Percentiles rank a stretch among this genome's conserved stretches.
Evolutionary conservation across 2,888 invertebrate species (phyloP).

Genomic region (Dinocampus coccinellae): DNA sequence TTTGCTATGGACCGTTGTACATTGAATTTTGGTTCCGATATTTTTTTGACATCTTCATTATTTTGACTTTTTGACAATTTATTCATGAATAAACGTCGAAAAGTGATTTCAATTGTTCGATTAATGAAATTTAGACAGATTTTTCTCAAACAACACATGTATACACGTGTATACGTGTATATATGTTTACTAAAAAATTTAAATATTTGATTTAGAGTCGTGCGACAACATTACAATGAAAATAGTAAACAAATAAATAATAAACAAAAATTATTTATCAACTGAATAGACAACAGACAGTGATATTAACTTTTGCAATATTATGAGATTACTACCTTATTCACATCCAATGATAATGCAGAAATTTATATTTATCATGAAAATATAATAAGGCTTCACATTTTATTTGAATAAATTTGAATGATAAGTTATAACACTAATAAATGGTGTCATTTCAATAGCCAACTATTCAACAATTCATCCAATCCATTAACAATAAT

Average conservation of each 20-base stretch:
- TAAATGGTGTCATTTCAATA: no score
- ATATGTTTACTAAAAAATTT: neutral
- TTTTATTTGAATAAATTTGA: no score
- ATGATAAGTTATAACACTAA: no score
- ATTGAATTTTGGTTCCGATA: neutral
- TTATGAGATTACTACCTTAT: no score
- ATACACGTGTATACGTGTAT: neutral
- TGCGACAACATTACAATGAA: neutral
- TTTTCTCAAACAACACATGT: neutral
- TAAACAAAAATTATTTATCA: neutral
- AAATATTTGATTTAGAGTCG: neutral
- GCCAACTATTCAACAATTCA: no score
- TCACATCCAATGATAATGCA: no score
- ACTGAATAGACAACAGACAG: neutral
- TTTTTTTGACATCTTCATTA: neutral
- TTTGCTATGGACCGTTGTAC: neutral
- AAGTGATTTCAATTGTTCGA: neutral
- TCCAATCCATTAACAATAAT: no score
- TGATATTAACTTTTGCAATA: no score
- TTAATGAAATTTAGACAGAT: neutral
- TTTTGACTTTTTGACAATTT: neutral
- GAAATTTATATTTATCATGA: no score
- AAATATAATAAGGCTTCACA: no score
- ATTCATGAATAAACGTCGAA: neutral
- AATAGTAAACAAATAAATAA: neutral